Evolutionary conservation across 2,797 vertebrate species (phyloP).

Genomic region (Sandelia bainsii): DNA sequence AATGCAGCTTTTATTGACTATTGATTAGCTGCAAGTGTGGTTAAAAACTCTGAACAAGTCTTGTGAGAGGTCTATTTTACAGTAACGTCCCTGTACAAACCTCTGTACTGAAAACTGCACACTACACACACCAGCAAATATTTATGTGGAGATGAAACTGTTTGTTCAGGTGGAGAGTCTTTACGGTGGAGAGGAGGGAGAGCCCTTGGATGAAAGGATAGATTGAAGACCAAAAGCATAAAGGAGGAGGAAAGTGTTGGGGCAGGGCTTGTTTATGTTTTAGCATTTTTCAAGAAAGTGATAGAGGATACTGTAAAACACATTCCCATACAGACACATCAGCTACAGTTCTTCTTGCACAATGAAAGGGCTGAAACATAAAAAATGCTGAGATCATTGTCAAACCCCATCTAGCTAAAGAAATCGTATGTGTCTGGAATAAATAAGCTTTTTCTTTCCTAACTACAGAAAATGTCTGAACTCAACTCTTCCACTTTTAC

Average conservation of each 20-base stretch:
- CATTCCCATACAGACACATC: slow-evolving; percentile 8
- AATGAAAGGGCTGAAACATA: slow-evolving; percentile 39
- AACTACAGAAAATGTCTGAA: slow-evolving; percentile 6
- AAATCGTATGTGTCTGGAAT: slow-evolving; percentile 32
- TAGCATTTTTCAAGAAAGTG: slow-evolving; percentile 25
- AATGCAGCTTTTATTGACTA: background rate
- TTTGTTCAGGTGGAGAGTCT: slow-evolving; percentile 39
- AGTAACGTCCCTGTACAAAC: background rate
- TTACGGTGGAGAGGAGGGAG: slow-evolving; percentile 12
- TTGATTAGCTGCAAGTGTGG: background rate
- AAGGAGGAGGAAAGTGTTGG: slow-evolving; percentile 8
- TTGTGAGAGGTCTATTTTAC: background rate
- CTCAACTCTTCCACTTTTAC: background rate
- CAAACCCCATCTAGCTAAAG: slow-evolving; percentile 28
- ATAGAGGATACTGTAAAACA: slow-evolving; percentile 12
- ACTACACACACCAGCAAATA: background rate
- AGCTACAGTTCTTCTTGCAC: slow-evolving; percentile 7
- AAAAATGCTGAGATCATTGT: slow-evolving; percentile 45
- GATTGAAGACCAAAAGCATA: slow-evolving; percentile 16
- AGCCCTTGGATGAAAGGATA: slow-evolving; percentile 13
- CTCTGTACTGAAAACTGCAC: background rate
- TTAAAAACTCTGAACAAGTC: background rate
- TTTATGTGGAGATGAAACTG: slow-evolving; percentile 11
- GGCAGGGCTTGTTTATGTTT: slow-evolving; percentile 24
- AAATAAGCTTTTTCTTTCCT: slow-evolving; percentile 27